A percentile compares a stretch with the other conserved stretches of the same genome.
Conservation (phyloP, 2,113 vertebrate species). For the Oncorhynchus clarkii region DNA sequence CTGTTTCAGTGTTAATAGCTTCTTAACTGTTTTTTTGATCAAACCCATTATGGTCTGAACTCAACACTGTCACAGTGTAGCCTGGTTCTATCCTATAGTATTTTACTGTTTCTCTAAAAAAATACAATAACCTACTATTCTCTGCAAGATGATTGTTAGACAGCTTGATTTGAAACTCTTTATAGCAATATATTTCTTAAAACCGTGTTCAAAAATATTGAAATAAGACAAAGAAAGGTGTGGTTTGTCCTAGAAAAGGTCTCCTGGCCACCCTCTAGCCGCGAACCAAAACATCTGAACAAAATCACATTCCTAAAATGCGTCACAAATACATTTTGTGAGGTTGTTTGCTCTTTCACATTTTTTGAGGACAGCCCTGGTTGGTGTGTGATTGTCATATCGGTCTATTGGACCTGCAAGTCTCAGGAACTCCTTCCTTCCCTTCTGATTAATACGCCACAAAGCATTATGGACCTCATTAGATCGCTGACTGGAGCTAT, state of each 20-base stretch:
- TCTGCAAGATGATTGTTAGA: slow-evolving; percentile 34
- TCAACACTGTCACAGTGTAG: slow-evolving; percentile 52
- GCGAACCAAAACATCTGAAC: not conserved
- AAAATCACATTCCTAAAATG: not conserved
- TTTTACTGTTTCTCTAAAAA: slow-evolving; percentile 64
- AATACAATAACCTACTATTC: slow-evolving; percentile 61
- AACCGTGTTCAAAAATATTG: slow-evolving; percentile 49
- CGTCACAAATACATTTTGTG: not conserved
- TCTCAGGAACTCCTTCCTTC: slow-evolving; percentile 16
- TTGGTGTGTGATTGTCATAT: slow-evolving; percentile 60
- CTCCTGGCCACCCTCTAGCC: not conserved
- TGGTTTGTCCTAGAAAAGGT: slow-evolving; percentile 56
- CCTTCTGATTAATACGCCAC: slow-evolving; percentile 12
- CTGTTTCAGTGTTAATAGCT: slow-evolving; percentile 52
- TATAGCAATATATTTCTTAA: slow-evolving; percentile 36
- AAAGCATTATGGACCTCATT: slow-evolving; percentile 22
- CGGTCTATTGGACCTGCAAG: slow-evolving; percentile 55
- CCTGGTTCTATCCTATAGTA: slow-evolving; percentile 30
- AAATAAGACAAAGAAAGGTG: slow-evolving; percentile 47
- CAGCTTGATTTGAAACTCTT: slow-evolving; percentile 37
- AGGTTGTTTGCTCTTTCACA: not conserved
- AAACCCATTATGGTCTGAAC: slow-evolving; percentile 53
- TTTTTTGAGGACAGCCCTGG: slow-evolving; percentile 50
- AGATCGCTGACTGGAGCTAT: slow-evolving; percentile 22
- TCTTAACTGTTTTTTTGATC: slow-evolving; percentile 43